These are phyloP conservation scores for Belonocnema kinseyi DNA, from an alignment of 1,140 invertebrate genomes.

Conservation along the genomic window DNA sequence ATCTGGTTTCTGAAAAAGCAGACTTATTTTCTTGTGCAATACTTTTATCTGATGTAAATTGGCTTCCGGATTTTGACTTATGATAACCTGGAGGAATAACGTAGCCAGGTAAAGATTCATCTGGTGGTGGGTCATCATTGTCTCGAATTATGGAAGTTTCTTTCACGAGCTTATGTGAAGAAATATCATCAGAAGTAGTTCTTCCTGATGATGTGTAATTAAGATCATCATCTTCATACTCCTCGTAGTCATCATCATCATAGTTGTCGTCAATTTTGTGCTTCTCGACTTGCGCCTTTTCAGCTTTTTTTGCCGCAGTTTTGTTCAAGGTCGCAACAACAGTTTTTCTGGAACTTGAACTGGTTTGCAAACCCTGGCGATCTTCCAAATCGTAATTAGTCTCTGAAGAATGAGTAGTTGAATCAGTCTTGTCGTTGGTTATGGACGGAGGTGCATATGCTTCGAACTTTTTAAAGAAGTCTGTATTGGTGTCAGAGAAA, in stretches of 20 bases:
- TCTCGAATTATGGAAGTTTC: constrained; percentile 53
- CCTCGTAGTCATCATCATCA: constrained; percentile 64
- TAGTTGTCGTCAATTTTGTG: constrained; percentile 34
- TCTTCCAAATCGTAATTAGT: constrained; percentile 39
- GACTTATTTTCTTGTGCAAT: constrained; percentile 71
- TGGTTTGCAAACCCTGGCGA: constrained; percentile 64
- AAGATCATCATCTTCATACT: constrained; percentile 67
- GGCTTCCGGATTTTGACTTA: constrained; percentile 78
- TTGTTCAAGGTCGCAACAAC: constrained; percentile 44
- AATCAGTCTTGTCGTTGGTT: not conserved
- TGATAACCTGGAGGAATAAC: constrained; percentile 82
- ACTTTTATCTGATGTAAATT: constrained; percentile 77
- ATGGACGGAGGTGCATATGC: constrained; percentile 57
- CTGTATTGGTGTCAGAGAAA: constrained; percentile 59
- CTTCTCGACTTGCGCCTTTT: not conserved
- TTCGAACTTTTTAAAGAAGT: constrained; percentile 64
- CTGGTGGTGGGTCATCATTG: constrained; percentile 78
- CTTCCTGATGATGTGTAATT: constrained; percentile 37
- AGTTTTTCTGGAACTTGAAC: constrained; percentile 52
- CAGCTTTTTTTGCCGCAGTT: constrained; percentile 5
- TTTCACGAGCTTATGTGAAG: not conserved
- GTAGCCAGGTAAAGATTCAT: constrained; percentile 79
- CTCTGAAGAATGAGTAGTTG: not conserved
- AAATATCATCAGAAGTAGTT: not conserved
- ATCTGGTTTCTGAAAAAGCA: constrained; percentile 57